These are phyloP conservation scores for Rissa tridactyla DNA, from an alignment of 2,113 vertebrate genomes.

Conservation along the genomic window DNA sequence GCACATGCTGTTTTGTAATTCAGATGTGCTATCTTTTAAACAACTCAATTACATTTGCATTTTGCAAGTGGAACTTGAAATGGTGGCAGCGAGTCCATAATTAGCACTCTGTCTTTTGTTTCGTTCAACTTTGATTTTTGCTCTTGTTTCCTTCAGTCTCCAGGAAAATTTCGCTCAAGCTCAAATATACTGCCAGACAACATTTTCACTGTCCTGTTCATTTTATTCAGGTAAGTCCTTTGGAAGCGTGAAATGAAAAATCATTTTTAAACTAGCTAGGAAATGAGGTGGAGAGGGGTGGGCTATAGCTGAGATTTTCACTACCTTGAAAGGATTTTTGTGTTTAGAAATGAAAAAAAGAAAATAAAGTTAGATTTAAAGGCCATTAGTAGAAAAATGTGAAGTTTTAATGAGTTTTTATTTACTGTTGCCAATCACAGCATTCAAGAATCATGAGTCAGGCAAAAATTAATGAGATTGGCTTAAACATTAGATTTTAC, in stretches of 20 bases:
- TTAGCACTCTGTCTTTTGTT: not conserved
- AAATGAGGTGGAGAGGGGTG: not conserved
- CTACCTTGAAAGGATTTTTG: not conserved
- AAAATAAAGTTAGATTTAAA: not conserved
- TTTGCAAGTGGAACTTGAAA: not conserved
- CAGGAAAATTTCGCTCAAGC: not conserved
- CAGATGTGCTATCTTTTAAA: not conserved
- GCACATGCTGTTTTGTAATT: not conserved
- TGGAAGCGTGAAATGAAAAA: not conserved
- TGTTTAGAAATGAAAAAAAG: not conserved
- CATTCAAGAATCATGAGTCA: not conserved
- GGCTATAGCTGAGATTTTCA: not conserved
- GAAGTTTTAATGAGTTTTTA: not conserved
- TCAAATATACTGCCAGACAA: not conserved
- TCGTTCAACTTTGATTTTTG: not conserved
- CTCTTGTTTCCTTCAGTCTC: not conserved
- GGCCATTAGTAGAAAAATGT: not conserved
- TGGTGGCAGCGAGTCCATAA: not conserved
- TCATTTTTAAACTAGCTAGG: not conserved
- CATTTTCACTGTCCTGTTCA: not conserved
- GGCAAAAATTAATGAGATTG: not conserved
- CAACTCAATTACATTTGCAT: not conserved
- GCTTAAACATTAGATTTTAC: not conserved
- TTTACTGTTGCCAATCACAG: not conserved
- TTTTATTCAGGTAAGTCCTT: not conserved